Evolutionary conservation across 2,888 invertebrate genomes (phyloP).

Genomic region (Cosmia pyralina): DNA sequence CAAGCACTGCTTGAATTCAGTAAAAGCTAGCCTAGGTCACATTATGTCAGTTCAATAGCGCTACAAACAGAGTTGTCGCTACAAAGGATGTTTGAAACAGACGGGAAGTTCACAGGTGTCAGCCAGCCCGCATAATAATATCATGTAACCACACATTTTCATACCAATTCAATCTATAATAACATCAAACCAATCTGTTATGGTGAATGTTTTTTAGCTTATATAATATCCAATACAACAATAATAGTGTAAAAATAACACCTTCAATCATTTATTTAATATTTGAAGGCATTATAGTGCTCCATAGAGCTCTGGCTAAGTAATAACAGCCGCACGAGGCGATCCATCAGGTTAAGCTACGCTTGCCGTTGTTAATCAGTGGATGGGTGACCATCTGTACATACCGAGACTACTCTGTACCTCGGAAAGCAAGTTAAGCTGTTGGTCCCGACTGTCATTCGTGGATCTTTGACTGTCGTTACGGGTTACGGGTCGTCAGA

Average conservation of each 20-base stretch:
- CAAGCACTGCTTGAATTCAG: background rate
- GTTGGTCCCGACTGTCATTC: no score
- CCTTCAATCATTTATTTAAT: background rate
- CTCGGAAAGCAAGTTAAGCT: no score
- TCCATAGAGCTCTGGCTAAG: no score
- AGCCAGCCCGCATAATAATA: background rate
- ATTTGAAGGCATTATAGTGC: no score
- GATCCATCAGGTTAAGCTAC: no score
- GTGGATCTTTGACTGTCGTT: no score
- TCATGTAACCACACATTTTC: slow-evolving; percentile 14
- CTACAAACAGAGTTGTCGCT: background rate
- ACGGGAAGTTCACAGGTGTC: slow-evolving; percentile 12
- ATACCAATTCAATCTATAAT: slow-evolving; percentile 21
- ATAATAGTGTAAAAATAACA: background rate
- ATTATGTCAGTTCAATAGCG: background rate
- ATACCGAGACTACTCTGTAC: no score
- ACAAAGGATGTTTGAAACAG: background rate
- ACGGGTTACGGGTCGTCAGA: no score
- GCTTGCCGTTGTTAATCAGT: no score
- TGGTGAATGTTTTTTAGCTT: slow-evolving; percentile 23
- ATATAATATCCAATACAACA: slow-evolving; percentile 6
- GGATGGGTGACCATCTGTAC: no score
- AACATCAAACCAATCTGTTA: background rate
- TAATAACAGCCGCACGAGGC: no score
- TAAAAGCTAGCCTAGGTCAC: background rate